A percentile compares a stretch with the other conserved stretches of the same genome.
These are phyloP conservation scores for Homarus americanus DNA, from an alignment of 1,140 invertebrate species.

Conservation along the genomic window DNA sequence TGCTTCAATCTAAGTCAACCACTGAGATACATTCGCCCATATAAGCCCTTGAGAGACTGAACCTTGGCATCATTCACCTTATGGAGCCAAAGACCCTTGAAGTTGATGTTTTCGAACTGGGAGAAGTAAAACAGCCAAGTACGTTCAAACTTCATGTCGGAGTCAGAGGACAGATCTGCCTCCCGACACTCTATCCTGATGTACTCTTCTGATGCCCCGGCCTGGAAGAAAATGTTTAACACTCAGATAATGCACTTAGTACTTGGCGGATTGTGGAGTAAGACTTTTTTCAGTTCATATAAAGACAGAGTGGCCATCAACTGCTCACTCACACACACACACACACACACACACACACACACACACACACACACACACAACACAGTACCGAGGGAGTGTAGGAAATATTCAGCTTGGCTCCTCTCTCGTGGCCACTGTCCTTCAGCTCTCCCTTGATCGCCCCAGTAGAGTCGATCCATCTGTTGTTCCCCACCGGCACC, in stretches of 20 bases:
- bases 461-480: conserved; percentile 14
- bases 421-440: conserved; percentile 32
- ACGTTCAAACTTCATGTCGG: conserved; percentile 60
- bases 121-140: conserved; percentile 58
- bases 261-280: too few relatives aligned
- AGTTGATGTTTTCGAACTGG: conserved; percentile 69
- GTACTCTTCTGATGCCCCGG: conserved; percentile 21
- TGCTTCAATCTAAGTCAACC: too few relatives aligned
- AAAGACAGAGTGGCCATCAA: too few relatives aligned
- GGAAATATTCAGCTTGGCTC: conserved; percentile 37
- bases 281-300: too few relatives aligned
- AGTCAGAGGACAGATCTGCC: conserved; percentile 39
- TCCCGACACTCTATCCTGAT: conserved; percentile 48
- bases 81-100: conserved; percentile 46
- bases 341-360: too few relatives aligned
- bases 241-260: neutral
- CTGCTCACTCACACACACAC: too few relatives aligned
- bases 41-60: too few relatives aligned
- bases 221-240: neutral
- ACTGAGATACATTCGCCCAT: too few relatives aligned
- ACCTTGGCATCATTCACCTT: conserved; percentile 19
- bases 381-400: conserved; percentile 55
- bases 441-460: conserved; percentile 55
- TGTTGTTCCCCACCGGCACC: neutral
- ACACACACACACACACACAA: neutral